Conservation (phyloP, 1,140 invertebrate genomes). For the Trinorchestia longiramus region DNA sequence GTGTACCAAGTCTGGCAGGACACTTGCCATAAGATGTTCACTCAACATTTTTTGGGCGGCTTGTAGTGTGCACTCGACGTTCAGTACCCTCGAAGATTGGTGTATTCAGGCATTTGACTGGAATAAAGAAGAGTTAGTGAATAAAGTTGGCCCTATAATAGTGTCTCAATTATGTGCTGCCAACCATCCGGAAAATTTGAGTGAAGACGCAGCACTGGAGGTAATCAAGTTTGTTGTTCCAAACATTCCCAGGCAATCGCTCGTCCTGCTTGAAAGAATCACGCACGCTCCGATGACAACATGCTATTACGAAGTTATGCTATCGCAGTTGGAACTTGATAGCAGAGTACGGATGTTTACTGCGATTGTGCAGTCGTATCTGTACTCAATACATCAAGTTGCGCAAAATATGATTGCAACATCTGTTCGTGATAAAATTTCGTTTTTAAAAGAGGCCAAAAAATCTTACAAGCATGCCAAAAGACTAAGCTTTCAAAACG, state of each 20-base stretch:
- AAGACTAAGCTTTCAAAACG: neutral
- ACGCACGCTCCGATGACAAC: constrained; percentile 20
- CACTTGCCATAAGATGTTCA: neutral
- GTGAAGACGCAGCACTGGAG: constrained; percentile 37
- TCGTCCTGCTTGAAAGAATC: constrained; percentile 28
- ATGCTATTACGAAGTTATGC: constrained; percentile 1
- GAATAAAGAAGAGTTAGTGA: constrained; percentile 53
- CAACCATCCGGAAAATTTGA: constrained; percentile 35
- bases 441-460: neutral
- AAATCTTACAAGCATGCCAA: constrained; percentile 30
- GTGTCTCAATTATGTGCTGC: neutral
- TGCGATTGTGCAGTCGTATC: neutral
- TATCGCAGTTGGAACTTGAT: neutral
- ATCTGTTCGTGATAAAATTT: constrained; percentile 10
- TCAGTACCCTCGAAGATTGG: constrained; percentile 24
- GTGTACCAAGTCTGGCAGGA: constrained; percentile 30
- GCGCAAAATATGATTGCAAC: constrained; percentile 21
- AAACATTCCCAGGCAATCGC: neutral
- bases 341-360: neutral
- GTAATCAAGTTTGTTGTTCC: neutral
- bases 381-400: constrained; percentile 21
- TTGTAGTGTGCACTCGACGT: neutral
- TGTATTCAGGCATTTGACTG: constrained; percentile 46
- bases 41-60: constrained; percentile 30
- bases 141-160: constrained; percentile 38